These are phyloP conservation scores for Athalia circularis DNA, from an alignment of 2,888 invertebrate genomes.

Conservation along the genomic window DNA sequence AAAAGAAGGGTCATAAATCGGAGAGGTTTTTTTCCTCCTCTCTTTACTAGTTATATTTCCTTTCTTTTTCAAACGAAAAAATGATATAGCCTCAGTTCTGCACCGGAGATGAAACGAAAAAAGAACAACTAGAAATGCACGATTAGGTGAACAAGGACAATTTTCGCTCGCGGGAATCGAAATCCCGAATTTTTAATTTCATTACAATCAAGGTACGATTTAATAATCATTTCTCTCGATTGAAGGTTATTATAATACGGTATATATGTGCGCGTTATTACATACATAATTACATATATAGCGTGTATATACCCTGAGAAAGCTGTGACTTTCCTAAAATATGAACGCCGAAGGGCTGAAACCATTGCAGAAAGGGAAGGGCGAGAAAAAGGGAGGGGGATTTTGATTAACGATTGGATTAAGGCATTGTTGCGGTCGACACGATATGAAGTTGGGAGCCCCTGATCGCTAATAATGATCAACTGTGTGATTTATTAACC, in stretches of 20 bases:
- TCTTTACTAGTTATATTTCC: neutral
- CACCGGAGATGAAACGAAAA: too few relatives aligned
- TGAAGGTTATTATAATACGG: too few relatives aligned
- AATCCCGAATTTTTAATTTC: too few relatives aligned
- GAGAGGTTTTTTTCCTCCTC: neutral
- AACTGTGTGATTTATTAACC: slow-evolving; percentile 45
- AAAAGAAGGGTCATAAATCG: neutral
- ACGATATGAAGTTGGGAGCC: slow-evolving; percentile 44
- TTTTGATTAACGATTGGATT: slow-evolving; percentile 46
- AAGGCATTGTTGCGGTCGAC: slow-evolving; percentile 43
- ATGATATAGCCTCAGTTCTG: too few relatives aligned
- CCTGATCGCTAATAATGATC: slow-evolving; percentile 46
- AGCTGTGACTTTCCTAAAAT: slow-evolving; percentile 38
- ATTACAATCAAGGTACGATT: too few relatives aligned
- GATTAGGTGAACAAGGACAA: too few relatives aligned
- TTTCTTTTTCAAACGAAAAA: neutral
- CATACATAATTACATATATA: too few relatives aligned
- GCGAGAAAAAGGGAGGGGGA: slow-evolving; percentile 4
- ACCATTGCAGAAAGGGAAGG: neutral
- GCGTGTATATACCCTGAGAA: too few relatives aligned
- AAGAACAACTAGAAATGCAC: too few relatives aligned
- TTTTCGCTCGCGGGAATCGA: too few relatives aligned
- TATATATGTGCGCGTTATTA: too few relatives aligned
- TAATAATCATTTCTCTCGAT: too few relatives aligned
- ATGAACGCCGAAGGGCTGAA: neutral